Percentiles rank a stretch among this genome's conserved stretches.
Conservation (phyloP, 1,140 invertebrate genomes). For the Brachionus sp. region DNA sequence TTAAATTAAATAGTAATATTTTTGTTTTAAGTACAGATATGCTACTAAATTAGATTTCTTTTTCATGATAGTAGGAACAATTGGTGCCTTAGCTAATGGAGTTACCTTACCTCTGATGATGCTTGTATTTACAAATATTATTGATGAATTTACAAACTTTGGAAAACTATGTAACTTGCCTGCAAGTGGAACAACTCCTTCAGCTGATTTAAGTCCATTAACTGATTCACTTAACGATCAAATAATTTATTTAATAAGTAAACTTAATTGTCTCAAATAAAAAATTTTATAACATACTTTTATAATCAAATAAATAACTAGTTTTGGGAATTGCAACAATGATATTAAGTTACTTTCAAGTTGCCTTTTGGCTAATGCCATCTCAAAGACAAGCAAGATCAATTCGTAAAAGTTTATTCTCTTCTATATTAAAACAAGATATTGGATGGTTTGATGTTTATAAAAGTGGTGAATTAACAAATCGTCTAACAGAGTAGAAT, state of each 20-base stretch:
- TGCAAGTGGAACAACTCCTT: neutral
- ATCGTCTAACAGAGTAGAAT: slow-evolving; percentile 65
- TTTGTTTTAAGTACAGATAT: slow-evolving; percentile 54
- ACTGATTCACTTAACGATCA: neutral
- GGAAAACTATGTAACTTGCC: neutral
- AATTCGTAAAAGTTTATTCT: slow-evolving; percentile 62
- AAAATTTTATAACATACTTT: no score
- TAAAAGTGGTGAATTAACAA: slow-evolving; percentile 79
- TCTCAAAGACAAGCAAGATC: slow-evolving; percentile 52
- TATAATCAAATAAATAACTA: no score
- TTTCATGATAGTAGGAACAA: slow-evolving; percentile 53
- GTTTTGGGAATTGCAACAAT: slow-evolving; percentile 45
- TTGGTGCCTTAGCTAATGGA: slow-evolving; percentile 52
- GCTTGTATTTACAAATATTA: slow-evolving; percentile 56
- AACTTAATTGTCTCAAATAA: no score
- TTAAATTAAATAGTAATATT: no score
- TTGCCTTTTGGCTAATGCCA: slow-evolving; percentile 51
- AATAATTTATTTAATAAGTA: slow-evolving; percentile 29
- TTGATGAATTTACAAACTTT: slow-evolving; percentile 20
- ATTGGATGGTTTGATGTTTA: slow-evolving; percentile 85
- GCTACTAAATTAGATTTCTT: slow-evolving; percentile 51
- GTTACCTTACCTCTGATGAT: slow-evolving; percentile 55
- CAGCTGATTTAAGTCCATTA: neutral
- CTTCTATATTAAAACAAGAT: slow-evolving; percentile 76
- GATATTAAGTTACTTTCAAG: slow-evolving; percentile 49